A percentile compares a stretch with the other conserved stretches of the same genome.
Evolutionary conservation across 1,140 invertebrate species (phyloP).

Genomic region (Episyrphus balteatus): DNA sequence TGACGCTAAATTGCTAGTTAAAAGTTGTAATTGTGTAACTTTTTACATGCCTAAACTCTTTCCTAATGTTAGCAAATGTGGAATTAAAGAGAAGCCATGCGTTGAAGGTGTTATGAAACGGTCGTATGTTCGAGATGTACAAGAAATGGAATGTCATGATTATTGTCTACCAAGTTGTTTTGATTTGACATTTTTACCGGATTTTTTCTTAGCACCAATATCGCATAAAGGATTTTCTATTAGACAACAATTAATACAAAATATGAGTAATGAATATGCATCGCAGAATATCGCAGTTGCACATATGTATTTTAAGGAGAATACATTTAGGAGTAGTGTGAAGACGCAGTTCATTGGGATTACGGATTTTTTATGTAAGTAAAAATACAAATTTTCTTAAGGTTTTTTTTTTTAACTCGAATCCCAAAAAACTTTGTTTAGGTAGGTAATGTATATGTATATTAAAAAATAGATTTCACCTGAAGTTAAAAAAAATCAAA

Average conservation of each 20-base stretch:
- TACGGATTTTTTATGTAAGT: conserved; percentile 64
- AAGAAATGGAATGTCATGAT: conserved; percentile 20
- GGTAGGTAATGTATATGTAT: no score
- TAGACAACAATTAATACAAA: conserved; percentile 23
- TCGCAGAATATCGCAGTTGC: conserved; percentile 61
- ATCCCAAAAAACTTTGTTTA: no score
- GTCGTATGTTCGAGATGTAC: conserved; percentile 12
- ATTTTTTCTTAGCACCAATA: conserved; percentile 40
- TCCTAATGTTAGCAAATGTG: conserved; percentile 19
- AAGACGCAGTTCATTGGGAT: conserved; percentile 65
- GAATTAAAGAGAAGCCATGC: conserved; percentile 15
- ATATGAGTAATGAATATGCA: conserved; percentile 54
- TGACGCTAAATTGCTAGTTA: conserved; percentile 51
- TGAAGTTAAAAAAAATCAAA: no score
- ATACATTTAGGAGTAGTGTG: conserved; percentile 53
- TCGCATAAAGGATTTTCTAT: conserved; percentile 17
- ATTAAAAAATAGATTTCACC: no score
- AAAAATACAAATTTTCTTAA: conserved; percentile 1
- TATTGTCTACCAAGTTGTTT: conserved; percentile 57
- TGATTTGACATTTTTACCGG: conserved; percentile 49
- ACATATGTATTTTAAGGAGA: conserved; percentile 59
- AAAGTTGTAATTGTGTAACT: conserved; percentile 53
- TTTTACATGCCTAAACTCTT: conserved; percentile 52
- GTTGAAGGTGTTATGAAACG: conserved; percentile 15
- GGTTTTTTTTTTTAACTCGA: no score